Evolutionary conservation across 2,113 vertebrate genomes (phyloP).

Genomic region (Alexandromys fortis): DNA sequence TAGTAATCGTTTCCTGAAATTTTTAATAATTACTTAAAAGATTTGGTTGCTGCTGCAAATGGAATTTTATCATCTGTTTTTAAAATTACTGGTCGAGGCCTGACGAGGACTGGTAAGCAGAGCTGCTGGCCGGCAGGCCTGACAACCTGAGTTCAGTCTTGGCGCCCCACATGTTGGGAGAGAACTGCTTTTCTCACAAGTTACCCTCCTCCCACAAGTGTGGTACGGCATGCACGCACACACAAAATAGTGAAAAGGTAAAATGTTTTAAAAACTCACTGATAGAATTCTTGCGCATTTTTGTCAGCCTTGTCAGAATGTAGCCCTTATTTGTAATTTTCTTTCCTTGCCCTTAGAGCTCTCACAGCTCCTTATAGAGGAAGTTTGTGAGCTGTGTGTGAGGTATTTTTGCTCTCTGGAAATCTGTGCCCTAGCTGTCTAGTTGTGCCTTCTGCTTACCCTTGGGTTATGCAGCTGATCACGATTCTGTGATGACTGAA

Average conservation of each 20-base stretch:
- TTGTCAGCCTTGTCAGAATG: background rate
- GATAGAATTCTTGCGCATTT: background rate
- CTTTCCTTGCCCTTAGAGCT: background rate
- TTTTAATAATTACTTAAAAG: background rate
- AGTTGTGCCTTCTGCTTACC: background rate
- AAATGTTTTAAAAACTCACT: background rate
- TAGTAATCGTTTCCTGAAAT: background rate
- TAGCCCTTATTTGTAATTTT: background rate
- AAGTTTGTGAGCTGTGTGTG: background rate
- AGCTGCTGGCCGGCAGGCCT: background rate
- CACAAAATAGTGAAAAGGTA: background rate
- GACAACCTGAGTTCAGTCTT: background rate
- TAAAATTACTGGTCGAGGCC: background rate
- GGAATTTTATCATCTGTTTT: conserved; percentile 29
- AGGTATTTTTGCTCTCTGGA: background rate
- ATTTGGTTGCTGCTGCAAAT: background rate
- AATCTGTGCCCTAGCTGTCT: background rate
- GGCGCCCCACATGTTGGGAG: background rate
- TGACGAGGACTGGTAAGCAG: background rate
- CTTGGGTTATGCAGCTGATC: background rate
- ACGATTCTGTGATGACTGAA: background rate
- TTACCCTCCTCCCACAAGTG: background rate
- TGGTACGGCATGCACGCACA: background rate
- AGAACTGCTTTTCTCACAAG: background rate
- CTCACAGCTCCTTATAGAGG: background rate